Conservation (phyloP, 2,113 vertebrate species). For the Tetrax tetrax region DNA sequence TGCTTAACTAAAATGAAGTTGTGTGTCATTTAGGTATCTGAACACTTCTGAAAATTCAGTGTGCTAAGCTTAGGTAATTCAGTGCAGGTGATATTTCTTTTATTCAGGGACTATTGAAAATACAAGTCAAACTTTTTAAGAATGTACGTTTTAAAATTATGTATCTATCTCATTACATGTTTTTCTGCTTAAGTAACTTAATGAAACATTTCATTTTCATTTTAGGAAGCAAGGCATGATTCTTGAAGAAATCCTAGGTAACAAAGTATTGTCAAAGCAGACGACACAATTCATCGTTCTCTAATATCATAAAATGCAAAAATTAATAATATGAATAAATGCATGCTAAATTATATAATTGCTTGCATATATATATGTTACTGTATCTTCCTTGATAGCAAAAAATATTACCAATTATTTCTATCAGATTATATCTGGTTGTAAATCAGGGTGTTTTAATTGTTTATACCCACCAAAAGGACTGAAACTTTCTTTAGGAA, state of each 20-base stretch:
- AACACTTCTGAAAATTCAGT: not conserved
- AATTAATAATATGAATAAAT: not conserved
- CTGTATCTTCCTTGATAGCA: not conserved
- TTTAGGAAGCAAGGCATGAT: not conserved
- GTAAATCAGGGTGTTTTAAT: not conserved
- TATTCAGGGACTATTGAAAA: not conserved
- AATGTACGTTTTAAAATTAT: accelerated
- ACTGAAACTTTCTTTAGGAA: not conserved
- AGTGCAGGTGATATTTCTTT: not conserved
- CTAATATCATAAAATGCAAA: not conserved
- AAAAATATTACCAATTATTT: not conserved
- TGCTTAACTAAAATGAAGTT: not conserved
- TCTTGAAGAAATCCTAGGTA: not conserved
- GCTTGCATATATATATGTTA: not conserved
- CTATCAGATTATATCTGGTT: not conserved
- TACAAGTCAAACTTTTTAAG: not conserved
- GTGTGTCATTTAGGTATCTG: accelerated
- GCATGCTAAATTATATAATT: not conserved
- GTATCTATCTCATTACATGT: not conserved
- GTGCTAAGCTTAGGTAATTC: not conserved
- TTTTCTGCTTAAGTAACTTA: not conserved
- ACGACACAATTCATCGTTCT: not conserved
- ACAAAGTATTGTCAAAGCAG: not conserved
- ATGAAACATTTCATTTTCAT: not conserved
- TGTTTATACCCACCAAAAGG: not conserved